Evolutionary conservation across 2,888 invertebrate genomes (phyloP).

Genomic region (Zelleria hepariella): DNA sequence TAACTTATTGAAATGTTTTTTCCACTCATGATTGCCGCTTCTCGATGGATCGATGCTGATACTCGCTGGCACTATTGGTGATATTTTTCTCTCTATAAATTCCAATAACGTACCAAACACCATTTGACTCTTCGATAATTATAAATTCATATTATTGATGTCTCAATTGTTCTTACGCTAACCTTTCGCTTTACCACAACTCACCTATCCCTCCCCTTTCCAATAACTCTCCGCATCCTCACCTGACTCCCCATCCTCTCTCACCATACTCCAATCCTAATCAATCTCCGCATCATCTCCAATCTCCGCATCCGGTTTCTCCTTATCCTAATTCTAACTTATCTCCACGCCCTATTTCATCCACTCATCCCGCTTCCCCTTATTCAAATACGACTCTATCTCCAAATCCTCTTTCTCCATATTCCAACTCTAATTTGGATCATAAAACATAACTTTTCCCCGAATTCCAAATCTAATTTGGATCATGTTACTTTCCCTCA

Average conservation of each 20-base stretch:
- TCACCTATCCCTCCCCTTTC: not conserved
- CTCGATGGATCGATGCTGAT: conserved; percentile 57
- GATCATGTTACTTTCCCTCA: not conserved
- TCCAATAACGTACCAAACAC: conserved; percentile 31
- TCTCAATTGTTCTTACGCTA: conserved; percentile 8
- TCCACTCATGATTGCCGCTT: conserved; percentile 72
- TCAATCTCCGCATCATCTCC: not conserved
- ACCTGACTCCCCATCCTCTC: not conserved
- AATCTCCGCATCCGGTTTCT: not conserved
- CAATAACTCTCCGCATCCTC: not conserved
- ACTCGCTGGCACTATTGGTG: conserved; percentile 67
- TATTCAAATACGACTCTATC: too few species aligned
- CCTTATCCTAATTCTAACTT: not conserved
- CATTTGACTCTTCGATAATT: conserved; percentile 41
- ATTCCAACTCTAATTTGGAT: not conserved
- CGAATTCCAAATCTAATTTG: not conserved
- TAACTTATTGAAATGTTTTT: conserved; percentile 67
- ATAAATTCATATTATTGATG: conserved; percentile 15
- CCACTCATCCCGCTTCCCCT: not conserved
- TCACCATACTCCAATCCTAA: not conserved
- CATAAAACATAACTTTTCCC: not conserved
- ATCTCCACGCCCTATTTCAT: not conserved
- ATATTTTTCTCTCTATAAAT: conserved; percentile 18
- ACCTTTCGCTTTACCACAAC: conserved; percentile 10
- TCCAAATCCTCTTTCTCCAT: not conserved